Conservation (phyloP, 2,888 invertebrate species). For the Papilio elwesi region DNA sequence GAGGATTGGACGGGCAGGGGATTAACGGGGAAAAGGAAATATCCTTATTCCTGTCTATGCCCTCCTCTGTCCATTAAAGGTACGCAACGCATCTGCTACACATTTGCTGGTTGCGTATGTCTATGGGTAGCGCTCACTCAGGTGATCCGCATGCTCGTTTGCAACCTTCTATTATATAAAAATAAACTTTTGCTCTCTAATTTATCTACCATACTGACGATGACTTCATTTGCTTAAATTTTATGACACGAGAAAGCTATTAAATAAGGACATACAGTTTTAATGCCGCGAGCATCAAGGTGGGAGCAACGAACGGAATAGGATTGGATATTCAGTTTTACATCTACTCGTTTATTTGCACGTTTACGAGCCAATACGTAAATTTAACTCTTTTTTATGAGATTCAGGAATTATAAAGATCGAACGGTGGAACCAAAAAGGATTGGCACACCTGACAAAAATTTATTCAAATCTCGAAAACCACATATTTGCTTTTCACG, state of each 20-base stretch:
- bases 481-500: no score
- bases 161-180: no score
- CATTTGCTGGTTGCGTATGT: no score
- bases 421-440: neutral
- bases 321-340: conserved; percentile 50
- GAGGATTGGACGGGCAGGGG: no score
- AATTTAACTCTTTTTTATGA: conserved; percentile 77
- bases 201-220: neutral
- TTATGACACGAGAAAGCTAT: conserved; percentile 7
- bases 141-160: no score
- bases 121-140: no score
- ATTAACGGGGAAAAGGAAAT: no score
- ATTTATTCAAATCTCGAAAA: neutral
- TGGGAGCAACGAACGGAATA: conserved; percentile 45
- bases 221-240: neutral
- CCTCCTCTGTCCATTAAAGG: no score
- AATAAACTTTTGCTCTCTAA: no score
- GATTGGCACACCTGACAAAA: neutral
- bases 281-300: conserved; percentile 46
- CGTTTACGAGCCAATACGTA: conserved; percentile 70
- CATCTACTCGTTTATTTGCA: conserved; percentile 66
- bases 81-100: no score
- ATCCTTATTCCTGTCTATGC: no score
- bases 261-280: conserved; percentile 27
- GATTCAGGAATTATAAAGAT: conserved; percentile 56